phyloP scores from a whole-genome alignment of 2,797 vertebrate genomes.

The Myotis pilosus region DNA sequence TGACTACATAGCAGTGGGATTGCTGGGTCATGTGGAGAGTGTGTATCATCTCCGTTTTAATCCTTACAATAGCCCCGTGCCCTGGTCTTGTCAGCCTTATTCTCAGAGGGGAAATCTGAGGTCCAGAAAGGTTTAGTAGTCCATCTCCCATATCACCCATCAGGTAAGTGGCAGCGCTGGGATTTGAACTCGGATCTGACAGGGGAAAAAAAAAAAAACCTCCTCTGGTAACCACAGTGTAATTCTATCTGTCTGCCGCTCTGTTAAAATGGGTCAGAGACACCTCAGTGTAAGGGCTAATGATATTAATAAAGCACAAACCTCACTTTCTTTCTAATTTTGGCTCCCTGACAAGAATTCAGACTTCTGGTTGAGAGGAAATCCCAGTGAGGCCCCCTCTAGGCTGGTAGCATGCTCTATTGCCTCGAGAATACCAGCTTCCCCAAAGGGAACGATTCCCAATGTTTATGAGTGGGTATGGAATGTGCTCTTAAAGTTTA shows the following conservation, averaged over 20 bases:
- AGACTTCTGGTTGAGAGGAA: constrained; percentile 9
- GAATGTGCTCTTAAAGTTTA: constrained; percentile 75
- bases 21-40: not conserved
- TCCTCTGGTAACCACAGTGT: not conserved
- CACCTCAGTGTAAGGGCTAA: not conserved
- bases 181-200: constrained; percentile 46
- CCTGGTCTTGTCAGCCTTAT: not conserved
- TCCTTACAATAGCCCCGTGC: not conserved
- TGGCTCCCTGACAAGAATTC: constrained; percentile 51
- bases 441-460: constrained; percentile 59
- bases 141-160: not conserved
- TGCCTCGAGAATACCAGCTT: constrained; percentile 46
- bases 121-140: not conserved
- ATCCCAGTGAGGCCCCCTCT: not conserved
- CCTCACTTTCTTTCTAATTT: constrained; percentile 40
- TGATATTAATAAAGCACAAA: constrained; percentile 21
- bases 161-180: not conserved
- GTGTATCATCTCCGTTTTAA: not conserved
- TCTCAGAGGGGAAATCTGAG: not conserved
- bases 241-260: not conserved
- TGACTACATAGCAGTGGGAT: not conserved
- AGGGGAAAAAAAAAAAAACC: not conserved
- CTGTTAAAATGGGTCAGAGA: constrained; percentile 22
- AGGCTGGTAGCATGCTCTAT: not conserved
- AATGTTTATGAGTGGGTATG: constrained; percentile 59